Conservation (phyloP, 2,888 invertebrate genomes). For the Athalia cordata region DNA sequence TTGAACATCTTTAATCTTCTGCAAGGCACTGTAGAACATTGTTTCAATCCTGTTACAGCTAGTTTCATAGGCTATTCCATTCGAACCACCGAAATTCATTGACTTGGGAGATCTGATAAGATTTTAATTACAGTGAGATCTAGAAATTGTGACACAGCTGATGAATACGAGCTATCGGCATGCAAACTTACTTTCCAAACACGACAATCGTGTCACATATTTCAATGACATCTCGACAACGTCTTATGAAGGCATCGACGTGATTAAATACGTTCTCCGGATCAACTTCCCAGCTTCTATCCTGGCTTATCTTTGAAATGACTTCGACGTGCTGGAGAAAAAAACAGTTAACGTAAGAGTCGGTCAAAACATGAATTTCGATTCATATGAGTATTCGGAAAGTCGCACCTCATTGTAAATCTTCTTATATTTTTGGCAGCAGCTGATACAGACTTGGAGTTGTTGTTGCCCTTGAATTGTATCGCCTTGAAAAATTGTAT, state of each 20-base stretch:
- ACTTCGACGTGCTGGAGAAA: slow-evolving; percentile 53
- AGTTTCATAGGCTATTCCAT: slow-evolving; percentile 63
- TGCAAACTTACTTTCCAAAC: slow-evolving; percentile 73
- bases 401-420: slow-evolving; percentile 72
- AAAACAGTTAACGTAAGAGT: neutral
- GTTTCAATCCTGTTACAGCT: slow-evolving; percentile 72
- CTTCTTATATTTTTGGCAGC: slow-evolving; percentile 74
- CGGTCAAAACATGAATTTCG: too few relatives aligned
- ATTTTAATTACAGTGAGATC: neutral
- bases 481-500: slow-evolving; percentile 74
- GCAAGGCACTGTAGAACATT: slow-evolving; percentile 73
- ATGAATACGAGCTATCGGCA: neutral
- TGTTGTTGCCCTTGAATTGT: slow-evolving; percentile 72
- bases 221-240: slow-evolving; percentile 76
- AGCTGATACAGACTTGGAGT: slow-evolving; percentile 73
- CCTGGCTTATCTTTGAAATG: slow-evolving; percentile 29
- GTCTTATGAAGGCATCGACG: slow-evolving; percentile 76
- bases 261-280: slow-evolving; percentile 75
- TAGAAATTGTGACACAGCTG: neutral
- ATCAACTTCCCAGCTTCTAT: slow-evolving; percentile 74
- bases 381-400: neutral
- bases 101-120: slow-evolving; percentile 68
- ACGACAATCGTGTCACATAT: slow-evolving; percentile 76
- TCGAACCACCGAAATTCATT: slow-evolving; percentile 74
- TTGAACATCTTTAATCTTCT: slow-evolving; percentile 71